phyloP scores from a whole-genome alignment of 2,797 vertebrate genomes.

The Eulemur mongoz region DNA sequence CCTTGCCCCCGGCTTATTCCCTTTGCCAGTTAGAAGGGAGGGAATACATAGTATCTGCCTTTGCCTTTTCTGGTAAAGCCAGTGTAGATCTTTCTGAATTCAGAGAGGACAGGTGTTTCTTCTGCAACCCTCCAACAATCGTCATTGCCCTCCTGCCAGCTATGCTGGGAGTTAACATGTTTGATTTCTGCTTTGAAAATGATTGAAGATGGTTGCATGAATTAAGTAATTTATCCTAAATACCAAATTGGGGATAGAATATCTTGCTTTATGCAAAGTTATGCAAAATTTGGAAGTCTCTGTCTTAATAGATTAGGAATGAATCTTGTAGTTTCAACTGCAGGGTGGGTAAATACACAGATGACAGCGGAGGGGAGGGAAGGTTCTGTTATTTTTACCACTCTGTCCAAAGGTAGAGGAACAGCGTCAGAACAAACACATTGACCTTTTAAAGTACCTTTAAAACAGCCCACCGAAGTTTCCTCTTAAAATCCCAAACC shows the following conservation, averaged over 20 bases:
- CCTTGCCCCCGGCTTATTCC: not conserved
- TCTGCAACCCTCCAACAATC: not conserved
- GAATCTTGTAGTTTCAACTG: not conserved
- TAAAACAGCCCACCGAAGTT: slow-evolving; percentile 46
- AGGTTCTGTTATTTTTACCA: not conserved
- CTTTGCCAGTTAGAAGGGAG: not conserved
- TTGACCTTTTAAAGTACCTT: not conserved
- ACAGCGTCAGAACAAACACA: not conserved
- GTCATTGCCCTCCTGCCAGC: slow-evolving; percentile 16
- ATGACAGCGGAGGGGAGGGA: not conserved
- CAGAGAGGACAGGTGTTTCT: slow-evolving; percentile 22
- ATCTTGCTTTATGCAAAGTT: not conserved
- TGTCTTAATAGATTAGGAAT: not conserved
- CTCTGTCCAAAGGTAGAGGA: not conserved
- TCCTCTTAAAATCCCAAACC: slow-evolving; percentile 8
- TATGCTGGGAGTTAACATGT: not conserved
- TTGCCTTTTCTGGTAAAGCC: not conserved
- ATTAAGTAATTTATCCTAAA: slow-evolving; percentile 6
- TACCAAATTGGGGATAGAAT: not conserved
- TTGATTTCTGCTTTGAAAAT: slow-evolving; percentile 36
- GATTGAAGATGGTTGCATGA: not conserved
- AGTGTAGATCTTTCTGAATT: not conserved
- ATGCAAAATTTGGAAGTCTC: not conserved
- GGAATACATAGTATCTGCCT: not conserved
- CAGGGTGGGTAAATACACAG: not conserved